Base-by-base conservation (phyloP, 2,113 vertebrate genomes). In the Willisornis vidua region DNA sequence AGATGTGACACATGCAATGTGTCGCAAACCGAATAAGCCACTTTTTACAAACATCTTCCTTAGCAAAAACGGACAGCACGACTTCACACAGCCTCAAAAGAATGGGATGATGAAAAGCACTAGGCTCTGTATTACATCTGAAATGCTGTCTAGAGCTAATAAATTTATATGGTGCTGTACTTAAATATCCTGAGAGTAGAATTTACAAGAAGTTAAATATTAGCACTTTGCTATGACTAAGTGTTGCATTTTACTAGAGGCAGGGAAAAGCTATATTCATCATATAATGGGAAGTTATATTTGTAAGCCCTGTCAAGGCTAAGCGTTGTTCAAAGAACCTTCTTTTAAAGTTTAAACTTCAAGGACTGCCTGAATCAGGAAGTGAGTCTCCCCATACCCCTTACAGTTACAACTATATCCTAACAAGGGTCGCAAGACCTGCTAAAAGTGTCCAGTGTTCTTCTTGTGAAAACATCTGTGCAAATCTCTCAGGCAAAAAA, bases 221-320 rank as follows among this genome's bases (percentile, higher is more conserved):
- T 96, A 96, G 46, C 81, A 91, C 71, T 90, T 93, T 45, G 43
- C 80, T 85, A 90, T 95, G 94, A 96, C 90, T 85, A 76, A 85
- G 87, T 71, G 95, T 75, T 81, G 35, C 51, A 31, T 96, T 93
- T 96, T 95, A 79, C 80, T 68, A 81, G 65, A 90, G 85, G 75
- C 75, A 71, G 65, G n/a, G 26, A 81, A 94, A 89, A 78, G 12
- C 19, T 84, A 46, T 48, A 87, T 39, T 63, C 19, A 24, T 70
- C 70, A 78, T n/a, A 31, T 31, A 95, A 93, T 8, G 16, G 75
- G n/a, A 96, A 95, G 24, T 35, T 85, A 33, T 78, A 72, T 45
- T 51, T 45, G 63, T 81, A 77, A 82, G 17, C 54, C 23, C 67
- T 37, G 37, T 46, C 74, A 86, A 94, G 33, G 25, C 57, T 76